These are phyloP conservation scores for Ataeniobius toweri DNA, from an alignment of 2,797 vertebrate genomes.

Conservation along the genomic window DNA sequence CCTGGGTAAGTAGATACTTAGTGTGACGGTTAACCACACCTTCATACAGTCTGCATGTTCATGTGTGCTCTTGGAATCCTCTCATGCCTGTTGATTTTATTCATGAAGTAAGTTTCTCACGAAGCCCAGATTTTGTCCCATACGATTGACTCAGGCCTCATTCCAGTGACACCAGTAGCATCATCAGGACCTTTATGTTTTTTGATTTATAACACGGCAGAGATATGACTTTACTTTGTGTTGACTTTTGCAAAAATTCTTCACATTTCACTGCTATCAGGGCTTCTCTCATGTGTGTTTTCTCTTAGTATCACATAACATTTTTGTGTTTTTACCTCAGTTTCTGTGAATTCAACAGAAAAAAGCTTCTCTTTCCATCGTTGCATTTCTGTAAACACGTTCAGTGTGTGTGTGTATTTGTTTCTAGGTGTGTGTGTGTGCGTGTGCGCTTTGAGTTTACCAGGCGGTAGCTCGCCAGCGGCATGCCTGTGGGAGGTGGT, in stretches of 20 bases:
- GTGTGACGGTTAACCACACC: constrained; percentile 31
- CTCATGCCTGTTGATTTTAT: constrained; percentile 30
- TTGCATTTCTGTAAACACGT: constrained; percentile 31
- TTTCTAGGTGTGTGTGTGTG: constrained; percentile 12
- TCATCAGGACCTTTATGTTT: constrained; percentile 50
- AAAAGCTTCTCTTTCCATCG: constrained; percentile 40
- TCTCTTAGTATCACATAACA: constrained; percentile 18
- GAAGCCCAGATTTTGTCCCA: constrained; percentile 1
- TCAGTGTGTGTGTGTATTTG: constrained; percentile 27
- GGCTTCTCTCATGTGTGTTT: constrained; percentile 37
- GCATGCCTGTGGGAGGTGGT: constrained; percentile 67
- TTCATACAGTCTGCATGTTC: constrained; percentile 25
- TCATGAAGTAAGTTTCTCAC: not conserved
- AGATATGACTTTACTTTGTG: constrained; percentile 41
- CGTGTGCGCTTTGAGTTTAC: constrained; percentile 43
- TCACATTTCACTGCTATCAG: constrained; percentile 32
- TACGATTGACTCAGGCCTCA: constrained; percentile 27
- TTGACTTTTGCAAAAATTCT: constrained; percentile 28
- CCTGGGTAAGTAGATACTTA: constrained; percentile 72
- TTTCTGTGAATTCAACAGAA: constrained; percentile 27
- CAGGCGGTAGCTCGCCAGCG: constrained; percentile 67
- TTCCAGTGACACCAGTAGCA: constrained; percentile 43
- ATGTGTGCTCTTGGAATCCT: constrained; percentile 30
- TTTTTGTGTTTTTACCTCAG: constrained; percentile 27
- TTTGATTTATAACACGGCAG: constrained; percentile 37